Percentiles rank a stretch among this genome's conserved stretches.
Conservation (phyloP, 2,888 invertebrate species). For the Hoplodrina ambigua region DNA sequence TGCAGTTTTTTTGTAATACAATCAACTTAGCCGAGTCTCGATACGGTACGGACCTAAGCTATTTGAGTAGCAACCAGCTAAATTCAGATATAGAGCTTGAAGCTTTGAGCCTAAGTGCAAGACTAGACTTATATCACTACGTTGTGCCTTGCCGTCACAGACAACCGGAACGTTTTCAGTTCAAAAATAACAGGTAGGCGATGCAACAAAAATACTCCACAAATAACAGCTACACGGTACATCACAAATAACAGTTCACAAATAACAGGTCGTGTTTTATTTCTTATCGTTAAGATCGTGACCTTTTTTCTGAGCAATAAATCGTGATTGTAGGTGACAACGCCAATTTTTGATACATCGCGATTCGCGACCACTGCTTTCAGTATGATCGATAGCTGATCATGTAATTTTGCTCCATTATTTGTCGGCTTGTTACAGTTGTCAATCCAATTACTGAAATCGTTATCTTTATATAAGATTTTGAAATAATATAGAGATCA, state of each 20-base stretch:
- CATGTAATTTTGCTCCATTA: conserved; percentile 13
- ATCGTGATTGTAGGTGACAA: conserved; percentile 48
- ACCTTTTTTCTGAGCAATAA: conserved; percentile 45
- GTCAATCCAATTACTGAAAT: not conserved
- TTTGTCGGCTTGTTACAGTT: not conserved
- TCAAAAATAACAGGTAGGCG: conserved; percentile 33
- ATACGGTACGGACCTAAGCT: not conserved
- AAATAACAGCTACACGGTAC: conserved; percentile 30
- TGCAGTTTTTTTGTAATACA: not conserved
- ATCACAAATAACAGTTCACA: conserved; percentile 15
- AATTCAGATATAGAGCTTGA: conserved; percentile 35
- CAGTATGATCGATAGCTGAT: conserved; percentile 16
- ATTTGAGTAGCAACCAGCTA: not conserved
- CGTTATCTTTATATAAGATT: not conserved
- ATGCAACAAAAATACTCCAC: conserved; percentile 16
- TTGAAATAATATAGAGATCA: not conserved
- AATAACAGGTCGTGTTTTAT: conserved; percentile 21
- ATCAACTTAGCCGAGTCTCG: not conserved
- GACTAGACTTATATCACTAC: conserved; percentile 10
- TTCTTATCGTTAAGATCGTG: conserved; percentile 31
- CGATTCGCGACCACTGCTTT: conserved; percentile 12
- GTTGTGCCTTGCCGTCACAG: conserved; percentile 3
- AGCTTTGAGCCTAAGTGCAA: conserved; percentile 27
- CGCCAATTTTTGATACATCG: conserved; percentile 49
- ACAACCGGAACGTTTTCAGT: conserved; percentile 12